phyloP scores from a whole-genome alignment of 2,797 vertebrate species.

The Vireo griseus region DNA sequence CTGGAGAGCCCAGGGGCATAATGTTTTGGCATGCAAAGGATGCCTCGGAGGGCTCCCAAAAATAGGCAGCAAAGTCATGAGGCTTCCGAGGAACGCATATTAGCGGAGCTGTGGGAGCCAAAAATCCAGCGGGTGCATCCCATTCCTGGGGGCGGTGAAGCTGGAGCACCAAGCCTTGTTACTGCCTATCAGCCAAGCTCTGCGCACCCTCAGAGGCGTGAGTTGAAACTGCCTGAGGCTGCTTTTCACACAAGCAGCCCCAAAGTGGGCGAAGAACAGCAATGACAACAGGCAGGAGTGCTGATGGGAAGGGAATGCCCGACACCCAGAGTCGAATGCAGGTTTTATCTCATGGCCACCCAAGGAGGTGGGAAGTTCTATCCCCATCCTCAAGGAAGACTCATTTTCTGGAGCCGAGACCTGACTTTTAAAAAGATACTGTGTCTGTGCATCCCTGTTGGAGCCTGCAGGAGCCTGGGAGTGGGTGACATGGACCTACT shows the following conservation, averaged over 20 bases:
- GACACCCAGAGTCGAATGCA: background rate
- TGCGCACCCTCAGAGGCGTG: background rate
- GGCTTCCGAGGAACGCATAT: background rate
- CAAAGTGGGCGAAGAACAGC: background rate
- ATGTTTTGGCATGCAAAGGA: background rate
- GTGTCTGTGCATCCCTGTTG: rapidly evolving
- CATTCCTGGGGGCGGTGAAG: background rate
- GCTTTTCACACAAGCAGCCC: background rate
- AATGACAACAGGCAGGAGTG: rapidly evolving
- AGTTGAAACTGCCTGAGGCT: background rate
- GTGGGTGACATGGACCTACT: background rate
- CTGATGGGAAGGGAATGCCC: background rate
- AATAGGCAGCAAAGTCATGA: conserved; percentile 24
- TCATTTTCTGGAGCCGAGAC: background rate
- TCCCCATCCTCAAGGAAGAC: background rate
- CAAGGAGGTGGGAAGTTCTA: rapidly evolving
- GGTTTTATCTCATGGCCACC: background rate
- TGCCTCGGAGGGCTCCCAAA: background rate
- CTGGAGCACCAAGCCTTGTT: background rate
- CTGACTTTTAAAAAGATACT: background rate
- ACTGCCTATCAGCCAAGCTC: background rate
- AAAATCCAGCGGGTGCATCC: background rate
- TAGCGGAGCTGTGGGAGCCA: background rate
- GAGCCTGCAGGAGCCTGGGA: background rate
- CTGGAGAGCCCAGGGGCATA: background rate